Base-by-base conservation (phyloP, 2,113 vertebrate genomes). In the Vidua chalybeata region DNA sequence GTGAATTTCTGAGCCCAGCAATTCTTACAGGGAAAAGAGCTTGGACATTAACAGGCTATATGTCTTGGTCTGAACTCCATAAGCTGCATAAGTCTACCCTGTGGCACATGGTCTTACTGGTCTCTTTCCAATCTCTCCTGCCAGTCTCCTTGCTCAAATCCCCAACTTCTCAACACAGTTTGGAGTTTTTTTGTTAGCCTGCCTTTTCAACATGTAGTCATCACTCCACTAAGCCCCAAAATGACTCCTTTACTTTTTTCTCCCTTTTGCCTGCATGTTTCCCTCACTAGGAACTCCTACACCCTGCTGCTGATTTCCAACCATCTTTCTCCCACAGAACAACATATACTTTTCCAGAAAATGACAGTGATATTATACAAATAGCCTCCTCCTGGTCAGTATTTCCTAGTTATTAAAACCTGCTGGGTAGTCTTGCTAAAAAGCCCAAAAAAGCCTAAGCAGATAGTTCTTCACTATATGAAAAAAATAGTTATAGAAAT, bases 401-500 rank as follows among this genome's bases (percentile, higher is more conserved):
- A 20, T 17, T 46, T 68, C 17, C 58, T 78, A 69, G 72, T 71
- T 17, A 24, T 67, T 35, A 84, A 73, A 48, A 20, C 3, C 13
- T 82, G 14, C 15, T 56, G 33, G 39, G 33, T 33, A 75, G 5
- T 58, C 43, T 52, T 46, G 7, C 13, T 87, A 41, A 94, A 86
- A 92, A 90, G 15, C 6, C 13, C 12, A 54, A 61, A 66, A 31
- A 66, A 77, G 2, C 11, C 26, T 46, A 80, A 66, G 21, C 5
- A 1, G 0, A 58, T 37, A 37, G 5, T 27, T 81, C 11, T 77
- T 51, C 21, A 43, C 2, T 23, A 6, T 2, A 27, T 20, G 5
- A 15, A 48, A 59, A 71, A 75, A 58, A 16, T 2, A 45, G 23
- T 17, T 10, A 51, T 10, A 46, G 30, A 89, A 73, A 84, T 28